phyloP scores from a whole-genome alignment of 2,797 vertebrate genomes.

The Danio choprae region DNA sequence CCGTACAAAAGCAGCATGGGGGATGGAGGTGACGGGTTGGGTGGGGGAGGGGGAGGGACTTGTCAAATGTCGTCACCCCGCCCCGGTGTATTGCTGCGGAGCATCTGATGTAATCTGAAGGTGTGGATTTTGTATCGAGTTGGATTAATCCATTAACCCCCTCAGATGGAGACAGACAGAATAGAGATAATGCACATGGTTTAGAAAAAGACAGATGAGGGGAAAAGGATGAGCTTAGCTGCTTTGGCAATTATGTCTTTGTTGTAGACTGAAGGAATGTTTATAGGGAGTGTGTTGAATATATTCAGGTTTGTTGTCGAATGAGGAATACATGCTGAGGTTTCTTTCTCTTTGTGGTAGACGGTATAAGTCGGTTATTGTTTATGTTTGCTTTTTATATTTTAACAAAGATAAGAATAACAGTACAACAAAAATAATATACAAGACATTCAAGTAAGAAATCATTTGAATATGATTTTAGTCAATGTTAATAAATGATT shows the following conservation, averaged over 20 bases:
- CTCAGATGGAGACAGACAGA: conserved; percentile 84
- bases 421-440: too few species aligned
- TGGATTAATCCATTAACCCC: conserved; percentile 94
- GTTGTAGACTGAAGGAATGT: conserved; percentile 34
- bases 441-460: too few species aligned
- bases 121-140: conserved; percentile 91
- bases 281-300: neutral
- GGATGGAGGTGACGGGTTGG: conserved; percentile 77
- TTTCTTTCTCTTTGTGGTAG: neutral
- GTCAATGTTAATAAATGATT: too few species aligned
- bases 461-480: too few species aligned
- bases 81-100: conserved; percentile 94
- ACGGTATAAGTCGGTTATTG: too few species aligned
- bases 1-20: conserved; percentile 86
- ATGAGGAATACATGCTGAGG: neutral
- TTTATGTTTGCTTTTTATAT: too few species aligned
- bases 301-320: neutral
- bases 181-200: conserved; percentile 83
- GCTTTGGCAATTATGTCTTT: conserved; percentile 28
- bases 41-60: conserved; percentile 78
- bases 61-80: conserved; percentile 61
- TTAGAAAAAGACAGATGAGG: conserved; percentile 82
- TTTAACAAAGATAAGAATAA: too few species aligned
- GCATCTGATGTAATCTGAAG: conserved; percentile 93
- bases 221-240: conserved; percentile 60